Percentiles rank a stretch among this genome's conserved stretches.
These are phyloP conservation scores for Drosophila paramelanica DNA, from an alignment of 2,888 invertebrate species.

Conservation along the genomic window DNA sequence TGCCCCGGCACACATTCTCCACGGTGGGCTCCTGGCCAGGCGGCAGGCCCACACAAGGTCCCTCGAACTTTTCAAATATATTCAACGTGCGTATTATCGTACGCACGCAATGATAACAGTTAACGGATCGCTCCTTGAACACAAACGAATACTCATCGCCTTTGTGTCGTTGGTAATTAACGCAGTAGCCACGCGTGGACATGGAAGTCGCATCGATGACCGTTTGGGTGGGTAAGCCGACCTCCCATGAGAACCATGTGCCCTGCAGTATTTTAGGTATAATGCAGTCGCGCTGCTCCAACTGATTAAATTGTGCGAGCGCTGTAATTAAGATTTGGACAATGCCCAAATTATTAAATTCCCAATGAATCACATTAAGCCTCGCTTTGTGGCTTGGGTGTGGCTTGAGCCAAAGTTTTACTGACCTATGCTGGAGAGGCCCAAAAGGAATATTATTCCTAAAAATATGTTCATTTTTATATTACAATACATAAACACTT, in stretches of 20 bases:
- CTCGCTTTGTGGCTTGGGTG: conserved; percentile 58
- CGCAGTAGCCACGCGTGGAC: conserved; percentile 90
- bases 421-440: conserved; percentile 53
- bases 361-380: conserved; percentile 62
- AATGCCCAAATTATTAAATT: conserved; percentile 7
- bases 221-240: conserved; percentile 91
- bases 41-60: conserved; percentile 91
- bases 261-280: conserved; percentile 93
- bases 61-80: conserved; percentile 94
- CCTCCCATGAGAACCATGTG: conserved; percentile 96
- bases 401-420: conserved; percentile 49
- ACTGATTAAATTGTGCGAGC: conserved; percentile 60
- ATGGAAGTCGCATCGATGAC: conserved; percentile 92
- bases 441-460: conserved; percentile 47
- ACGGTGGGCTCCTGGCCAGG: conserved; percentile 89
- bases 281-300: conserved; percentile 86
- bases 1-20: conserved; percentile 90
- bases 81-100: conserved; percentile 94
- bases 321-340: conserved; percentile 37
- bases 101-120: conserved; percentile 94
- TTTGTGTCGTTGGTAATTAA: conserved; percentile 89
- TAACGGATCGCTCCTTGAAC: conserved; percentile 87
- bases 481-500: conserved; percentile 8
- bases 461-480: conserved; percentile 47
- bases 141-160: conserved; percentile 95